Percentiles rank a stretch among this genome's conserved stretches.
Conservation (phyloP, 2,888 invertebrate species). For the Acleris cristana region DNA sequence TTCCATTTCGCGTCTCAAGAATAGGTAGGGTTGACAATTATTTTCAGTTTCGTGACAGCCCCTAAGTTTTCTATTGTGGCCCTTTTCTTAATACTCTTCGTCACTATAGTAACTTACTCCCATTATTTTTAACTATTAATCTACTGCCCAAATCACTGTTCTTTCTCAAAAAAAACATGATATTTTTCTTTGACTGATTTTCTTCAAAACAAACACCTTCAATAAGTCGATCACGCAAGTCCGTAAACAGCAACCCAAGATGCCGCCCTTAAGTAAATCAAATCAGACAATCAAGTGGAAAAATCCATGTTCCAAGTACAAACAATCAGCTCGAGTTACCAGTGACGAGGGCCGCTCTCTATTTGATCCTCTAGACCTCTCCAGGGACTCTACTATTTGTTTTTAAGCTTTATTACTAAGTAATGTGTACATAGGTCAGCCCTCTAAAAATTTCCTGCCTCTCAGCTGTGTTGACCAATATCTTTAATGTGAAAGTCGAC, state of each 20-base stretch:
- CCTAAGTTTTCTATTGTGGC: not conserved
- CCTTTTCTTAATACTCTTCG: too few species aligned
- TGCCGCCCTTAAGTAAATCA: constrained; percentile 71
- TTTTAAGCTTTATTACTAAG: constrained; percentile 84
- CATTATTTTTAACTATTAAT: too few species aligned
- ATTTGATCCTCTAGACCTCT: constrained; percentile 71
- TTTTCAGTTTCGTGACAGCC: not conserved
- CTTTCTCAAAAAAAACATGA: too few species aligned
- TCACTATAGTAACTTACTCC: too few species aligned
- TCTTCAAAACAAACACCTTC: constrained; percentile 1
- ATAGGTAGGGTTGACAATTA: too few species aligned
- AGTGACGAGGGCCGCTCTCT: constrained; percentile 73
- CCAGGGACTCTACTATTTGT: constrained; percentile 73
- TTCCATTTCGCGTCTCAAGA: too few species aligned
- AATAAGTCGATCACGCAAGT: constrained; percentile 6
- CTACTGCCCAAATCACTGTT: too few species aligned
- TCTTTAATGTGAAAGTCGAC: constrained; percentile 63
- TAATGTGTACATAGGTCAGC: constrained; percentile 83
- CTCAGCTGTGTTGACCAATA: constrained; percentile 71
- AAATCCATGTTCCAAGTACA: constrained; percentile 80
- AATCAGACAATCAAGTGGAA: constrained; percentile 84
- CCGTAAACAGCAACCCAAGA: constrained; percentile 31
- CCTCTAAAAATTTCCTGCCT: constrained; percentile 72
- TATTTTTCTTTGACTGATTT: too few species aligned
- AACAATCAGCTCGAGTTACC: constrained; percentile 82